These are phyloP conservation scores for Spisula solida DNA, from an alignment of 2,888 invertebrate genomes.

Conservation along the genomic window DNA sequence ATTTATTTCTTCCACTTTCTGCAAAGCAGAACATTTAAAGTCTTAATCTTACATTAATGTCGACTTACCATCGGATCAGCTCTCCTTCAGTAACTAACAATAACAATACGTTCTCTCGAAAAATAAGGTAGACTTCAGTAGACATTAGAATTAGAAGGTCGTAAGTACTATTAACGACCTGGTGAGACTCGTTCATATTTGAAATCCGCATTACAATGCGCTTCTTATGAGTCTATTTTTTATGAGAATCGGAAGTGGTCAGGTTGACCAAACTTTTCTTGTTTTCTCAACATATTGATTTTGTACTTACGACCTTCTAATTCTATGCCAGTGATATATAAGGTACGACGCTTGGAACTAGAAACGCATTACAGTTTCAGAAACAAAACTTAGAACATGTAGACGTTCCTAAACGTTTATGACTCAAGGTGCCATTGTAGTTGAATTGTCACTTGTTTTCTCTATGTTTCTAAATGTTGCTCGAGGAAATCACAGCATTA, in stretches of 20 bases:
- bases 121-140: not conserved
- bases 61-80: not conserved
- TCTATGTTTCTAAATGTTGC: not conserved
- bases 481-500: not conserved
- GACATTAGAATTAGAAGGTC: not conserved
- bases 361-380: not conserved
- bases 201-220: too few relatives aligned
- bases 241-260: too few relatives aligned
- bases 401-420: not conserved
- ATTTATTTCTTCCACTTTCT: conserved; percentile 6
- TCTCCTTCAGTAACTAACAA: not conserved
- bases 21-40: not conserved
- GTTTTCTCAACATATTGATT: too few relatives aligned
- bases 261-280: too few relatives aligned
- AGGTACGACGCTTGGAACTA: not conserved
- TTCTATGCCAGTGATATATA: too few relatives aligned
- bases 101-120: not conserved
- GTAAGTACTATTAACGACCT: too few relatives aligned
- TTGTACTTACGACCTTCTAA: too few relatives aligned
- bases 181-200: too few relatives aligned
- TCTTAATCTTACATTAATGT: not conserved
- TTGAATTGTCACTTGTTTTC: not conserved
- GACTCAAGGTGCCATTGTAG: not conserved
- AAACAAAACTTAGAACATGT: too few relatives aligned
- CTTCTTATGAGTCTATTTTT: too few relatives aligned